Evolutionary conservation across 23 tunicate genomes (phyloP), one percentile per base, ranked within the genome.

Genomic region (Ciona savignyi): DNA sequence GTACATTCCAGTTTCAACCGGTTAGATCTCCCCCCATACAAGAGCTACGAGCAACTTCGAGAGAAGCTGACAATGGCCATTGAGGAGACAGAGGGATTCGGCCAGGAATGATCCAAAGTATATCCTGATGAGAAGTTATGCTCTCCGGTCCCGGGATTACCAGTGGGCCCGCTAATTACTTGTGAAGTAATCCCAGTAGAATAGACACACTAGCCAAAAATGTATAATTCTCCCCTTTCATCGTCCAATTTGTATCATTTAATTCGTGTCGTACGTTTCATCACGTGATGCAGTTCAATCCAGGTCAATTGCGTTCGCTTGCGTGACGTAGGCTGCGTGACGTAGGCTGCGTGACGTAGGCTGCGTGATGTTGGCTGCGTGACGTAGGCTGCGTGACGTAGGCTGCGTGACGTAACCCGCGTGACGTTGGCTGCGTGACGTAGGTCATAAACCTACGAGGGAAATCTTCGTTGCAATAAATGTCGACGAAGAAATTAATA

Each of bases 41-140:
- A 87, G 27, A 88, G 80, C 75, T 85, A 95, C 65, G 96, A 84
- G 72, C 96, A 88, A 77, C 68, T 95, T 26, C 81, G 84, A 80
- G 99, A 95, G 76, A 95, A 95, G 61, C 77, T 95, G 33, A 83
- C 90, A n/a, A 63, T 95, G 20, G 99, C 99, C 20, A 95, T 95
- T 29, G 96, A 91, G 84, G 99, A 95, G 72, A 95, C 99, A 15
- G 99, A 95, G 76, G 99, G 99, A 2, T 95, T 95, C 70, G 99
- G 99, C 27, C 99, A 95, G 66, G 99, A 95, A 72, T 95, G 76
- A 84, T 1, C 30, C 56, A 9, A 42, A 42, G 20, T 29, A 19
- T 19, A 15, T 24, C 2, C 49, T 26, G 73, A 30, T 69, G 73
- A 34, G 29, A 69, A 69, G 73, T 35, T 29, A 32, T 28, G 4